Evolutionary conservation across 2,113 vertebrate species (phyloP).

Genomic region (Cryptotis parvus): DNA sequence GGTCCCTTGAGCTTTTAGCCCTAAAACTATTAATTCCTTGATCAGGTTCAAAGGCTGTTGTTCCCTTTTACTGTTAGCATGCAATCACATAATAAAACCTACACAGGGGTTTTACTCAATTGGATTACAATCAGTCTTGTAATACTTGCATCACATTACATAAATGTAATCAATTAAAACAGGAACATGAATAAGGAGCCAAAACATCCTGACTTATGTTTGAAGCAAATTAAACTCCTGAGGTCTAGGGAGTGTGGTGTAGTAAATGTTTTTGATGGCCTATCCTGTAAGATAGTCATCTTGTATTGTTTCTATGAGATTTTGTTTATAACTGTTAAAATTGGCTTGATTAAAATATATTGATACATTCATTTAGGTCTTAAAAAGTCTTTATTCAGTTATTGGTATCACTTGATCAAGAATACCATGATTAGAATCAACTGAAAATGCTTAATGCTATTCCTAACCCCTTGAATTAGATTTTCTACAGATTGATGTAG

Average conservation of each 20-base stretch:
- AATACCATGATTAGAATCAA: conserved; percentile 32
- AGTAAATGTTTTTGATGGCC: conserved; percentile 33
- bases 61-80: conserved; percentile 50
- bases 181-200: background rate
- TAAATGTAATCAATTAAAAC: conserved; percentile 40
- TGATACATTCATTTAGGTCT: conserved; percentile 39
- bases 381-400: conserved; percentile 45
- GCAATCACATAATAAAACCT: conserved; percentile 13
- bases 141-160: background rate
- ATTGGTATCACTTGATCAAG: conserved; percentile 2
- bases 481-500: conserved; percentile 26
- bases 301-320: conserved; percentile 54
- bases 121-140: conserved; percentile 41
- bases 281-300: background rate
- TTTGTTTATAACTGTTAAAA: conserved; percentile 56
- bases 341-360: conserved; percentile 34
- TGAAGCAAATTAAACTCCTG: background rate
- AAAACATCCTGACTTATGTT: background rate
- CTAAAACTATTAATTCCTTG: conserved; percentile 53
- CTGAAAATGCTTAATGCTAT: conserved; percentile 39
- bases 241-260: background rate
- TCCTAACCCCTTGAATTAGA: conserved; percentile 31
- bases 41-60: conserved; percentile 30
- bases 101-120: conserved; percentile 21
- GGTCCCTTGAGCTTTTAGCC: background rate